Conservation (phyloP, 1,140 invertebrate species). For the Drosophila suzukii region DNA sequence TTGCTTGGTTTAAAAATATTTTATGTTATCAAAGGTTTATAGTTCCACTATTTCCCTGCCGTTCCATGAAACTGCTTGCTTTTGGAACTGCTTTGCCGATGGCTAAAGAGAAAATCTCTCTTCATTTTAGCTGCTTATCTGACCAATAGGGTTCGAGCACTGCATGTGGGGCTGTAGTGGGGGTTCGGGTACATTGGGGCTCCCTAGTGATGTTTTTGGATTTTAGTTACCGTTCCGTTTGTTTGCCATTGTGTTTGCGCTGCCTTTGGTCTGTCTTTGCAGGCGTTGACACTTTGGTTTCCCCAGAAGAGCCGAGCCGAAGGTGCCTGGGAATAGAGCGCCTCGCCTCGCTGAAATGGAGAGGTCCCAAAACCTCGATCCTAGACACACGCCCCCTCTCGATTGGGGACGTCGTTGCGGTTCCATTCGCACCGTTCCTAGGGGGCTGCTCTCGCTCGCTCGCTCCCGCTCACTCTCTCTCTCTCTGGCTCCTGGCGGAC, state of each 20-base stretch:
- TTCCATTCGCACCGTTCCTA: conserved; percentile 69
- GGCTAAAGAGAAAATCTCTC: conserved; percentile 47
- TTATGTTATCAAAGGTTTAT: neutral
- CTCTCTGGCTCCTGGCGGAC: neutral
- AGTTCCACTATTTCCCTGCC: conserved; percentile 3
- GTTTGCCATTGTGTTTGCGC: neutral
- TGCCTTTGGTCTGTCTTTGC: conserved; percentile 12
- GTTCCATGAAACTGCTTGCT: conserved; percentile 12
- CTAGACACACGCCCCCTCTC: conserved; percentile 46
- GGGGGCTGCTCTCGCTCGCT: conserved; percentile 17
- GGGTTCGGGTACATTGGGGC: neutral
- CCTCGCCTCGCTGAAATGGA: conserved; percentile 2
- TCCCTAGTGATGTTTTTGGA: conserved; percentile 45
- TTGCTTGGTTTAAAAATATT: neutral
- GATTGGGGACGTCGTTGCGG: conserved; percentile 35
- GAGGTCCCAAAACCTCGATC: conserved; percentile 16
- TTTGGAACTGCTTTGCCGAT: conserved; percentile 37
- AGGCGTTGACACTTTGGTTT: conserved; percentile 69
- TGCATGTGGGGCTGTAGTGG: conserved; percentile 1
- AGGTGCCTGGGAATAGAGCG: conserved; percentile 28
- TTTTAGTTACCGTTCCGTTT: conserved; percentile 23
- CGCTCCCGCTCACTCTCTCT: conserved; percentile 7
- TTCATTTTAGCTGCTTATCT: conserved; percentile 17
- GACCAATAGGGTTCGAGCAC: conserved; percentile 60
- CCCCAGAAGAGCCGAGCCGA: conserved; percentile 30